These are phyloP conservation scores for Alouatta palliata DNA, from an alignment of 2,113 vertebrate species.

Conservation along the genomic window DNA sequence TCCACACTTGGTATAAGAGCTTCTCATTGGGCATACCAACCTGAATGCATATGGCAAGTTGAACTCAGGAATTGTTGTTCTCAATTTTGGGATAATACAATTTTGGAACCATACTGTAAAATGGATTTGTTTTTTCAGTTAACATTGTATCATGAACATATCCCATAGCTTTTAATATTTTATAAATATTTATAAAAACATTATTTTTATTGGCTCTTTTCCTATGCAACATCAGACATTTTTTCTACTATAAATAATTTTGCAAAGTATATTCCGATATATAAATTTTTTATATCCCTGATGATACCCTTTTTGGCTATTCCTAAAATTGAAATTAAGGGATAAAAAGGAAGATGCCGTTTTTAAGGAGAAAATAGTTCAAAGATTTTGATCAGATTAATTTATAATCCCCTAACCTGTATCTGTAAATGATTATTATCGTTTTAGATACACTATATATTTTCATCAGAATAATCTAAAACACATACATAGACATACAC, in stretches of 20 bases:
- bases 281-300: neutral
- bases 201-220: neutral
- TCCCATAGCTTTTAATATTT: neutral
- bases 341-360: neutral
- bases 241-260: neutral
- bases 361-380: neutral
- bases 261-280: neutral
- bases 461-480: neutral
- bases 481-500: too few relatives aligned
- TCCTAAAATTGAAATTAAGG: neutral
- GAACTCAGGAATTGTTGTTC: too few relatives aligned
- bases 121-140: neutral
- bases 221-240: neutral
- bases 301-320: neutral
- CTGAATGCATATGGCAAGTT: rapidly evolving
- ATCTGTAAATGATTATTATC: neutral
- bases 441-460: neutral
- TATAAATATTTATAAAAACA: neutral
- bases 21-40: neutral
- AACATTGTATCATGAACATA: neutral
- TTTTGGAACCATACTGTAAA: neutral
- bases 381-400: neutral
- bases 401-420: neutral
- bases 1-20: too few relatives aligned
- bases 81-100: rapidly evolving